Evolutionary conservation across 1,140 invertebrate species (phyloP), one percentile per base, ranked within the genome.

Genomic region (Cheumatopsyche charites): DNA sequence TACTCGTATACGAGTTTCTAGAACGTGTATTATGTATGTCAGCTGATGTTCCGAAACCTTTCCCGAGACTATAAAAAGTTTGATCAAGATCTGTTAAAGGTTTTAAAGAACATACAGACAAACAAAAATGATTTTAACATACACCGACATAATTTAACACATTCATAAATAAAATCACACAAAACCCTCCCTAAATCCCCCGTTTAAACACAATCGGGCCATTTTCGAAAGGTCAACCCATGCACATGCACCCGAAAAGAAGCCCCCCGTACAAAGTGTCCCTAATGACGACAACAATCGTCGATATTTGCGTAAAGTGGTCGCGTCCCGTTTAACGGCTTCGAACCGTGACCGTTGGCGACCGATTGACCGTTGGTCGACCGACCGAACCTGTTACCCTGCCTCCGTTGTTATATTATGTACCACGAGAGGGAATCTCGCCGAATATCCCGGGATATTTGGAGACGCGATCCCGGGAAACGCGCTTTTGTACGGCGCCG

Each of bases 311-410:
- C 19, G 11, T 41, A 43, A 43, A 65, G 29, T 42, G 62, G 62
- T 21, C 5, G 1, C 29, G 17, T 43, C 62, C 65, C 66, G 36
- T 36, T 68, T 68, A 68, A 68, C 66, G 66, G 66, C 42, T 68
- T 36, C 47, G n/a, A 7, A 43, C 47, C 66, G 66, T 68, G 66
- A 68, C 66, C 66, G 66, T 68, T 68, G 66, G 25, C 7, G n/a
- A 25, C 11, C 66, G 26, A 68, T 55, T 68, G 66, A 68, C 66
- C 66, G 66, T 68, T 68, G 66, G 66, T 68, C 26, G 55, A 45
- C 47, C 13, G 26, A 55, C 26, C 47, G 29, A 55, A 68, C 66
- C 66, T 55, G 66, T 68, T 68, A 23, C 49, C 23, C n/a, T 15
- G 6, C 19, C 29, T 21, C 3, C 47, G 49, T 29, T 36, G 29